Evolutionary conservation across 1,140 invertebrate species (phyloP).

Genomic region (Drosophila bocqueti): DNA sequence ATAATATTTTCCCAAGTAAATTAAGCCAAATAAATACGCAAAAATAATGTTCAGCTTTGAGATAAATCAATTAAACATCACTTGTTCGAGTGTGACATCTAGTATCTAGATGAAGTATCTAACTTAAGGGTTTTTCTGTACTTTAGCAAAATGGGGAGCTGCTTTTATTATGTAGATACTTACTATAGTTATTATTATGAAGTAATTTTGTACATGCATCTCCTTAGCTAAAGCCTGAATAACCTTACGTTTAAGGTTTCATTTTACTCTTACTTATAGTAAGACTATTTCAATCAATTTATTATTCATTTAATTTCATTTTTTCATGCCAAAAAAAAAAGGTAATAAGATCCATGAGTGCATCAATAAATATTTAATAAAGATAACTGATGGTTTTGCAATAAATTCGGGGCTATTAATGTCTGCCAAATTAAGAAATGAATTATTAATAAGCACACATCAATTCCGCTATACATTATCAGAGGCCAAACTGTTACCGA

Average conservation of each 20-base stretch:
- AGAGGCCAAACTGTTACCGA: too few relatives aligned
- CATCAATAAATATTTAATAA: background rate
- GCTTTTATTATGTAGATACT: background rate
- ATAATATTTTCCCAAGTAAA: conserved; percentile 17
- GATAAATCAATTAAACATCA: conserved; percentile 1
- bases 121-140: background rate
- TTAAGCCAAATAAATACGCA: conserved; percentile 1
- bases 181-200: background rate
- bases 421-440: background rate
- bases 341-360: background rate
- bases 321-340: too few relatives aligned
- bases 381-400: background rate
- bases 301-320: background rate
- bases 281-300: background rate
- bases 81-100: background rate
- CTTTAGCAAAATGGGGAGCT: background rate
- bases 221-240: too few relatives aligned
- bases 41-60: background rate
- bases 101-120: background rate
- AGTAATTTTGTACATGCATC: too few relatives aligned
- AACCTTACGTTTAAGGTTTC: too few relatives aligned
- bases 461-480: background rate
- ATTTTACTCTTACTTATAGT: background rate
- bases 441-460: background rate
- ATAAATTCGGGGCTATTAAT: background rate